Conservation (phyloP, 2,888 invertebrate genomes). For the Scaptomyza cyrtandrae region DNA sequence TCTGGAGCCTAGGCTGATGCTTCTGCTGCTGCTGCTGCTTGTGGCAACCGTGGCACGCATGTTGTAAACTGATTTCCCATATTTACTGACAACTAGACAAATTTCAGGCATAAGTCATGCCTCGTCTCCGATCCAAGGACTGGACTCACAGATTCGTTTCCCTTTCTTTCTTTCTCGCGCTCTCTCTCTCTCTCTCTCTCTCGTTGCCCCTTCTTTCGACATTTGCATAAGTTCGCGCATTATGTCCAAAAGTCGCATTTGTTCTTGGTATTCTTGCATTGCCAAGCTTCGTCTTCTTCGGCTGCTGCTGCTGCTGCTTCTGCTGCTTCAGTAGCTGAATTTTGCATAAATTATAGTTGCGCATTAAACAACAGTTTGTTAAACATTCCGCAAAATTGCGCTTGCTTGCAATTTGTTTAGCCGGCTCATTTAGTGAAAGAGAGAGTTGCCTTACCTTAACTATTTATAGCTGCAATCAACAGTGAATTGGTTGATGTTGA, state of each 20-base stretch:
- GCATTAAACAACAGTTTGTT: conserved; percentile 74
- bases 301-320: conserved; percentile 4
- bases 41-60: conserved; percentile 71
- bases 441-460: conserved; percentile 62
- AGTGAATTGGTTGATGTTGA: neutral
- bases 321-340: conserved; percentile 25
- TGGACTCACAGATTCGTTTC: conserved; percentile 27
- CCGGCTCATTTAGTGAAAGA: conserved; percentile 68
- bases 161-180: neutral
- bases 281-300: conserved; percentile 2
- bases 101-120: conserved; percentile 84
- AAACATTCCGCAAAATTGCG: conserved; percentile 66
- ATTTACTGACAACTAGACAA: conserved; percentile 85
- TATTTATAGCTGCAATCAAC: conserved; percentile 28
- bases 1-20: conserved; percentile 9
- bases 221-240: conserved; percentile 82
- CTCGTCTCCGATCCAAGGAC: conserved; percentile 60
- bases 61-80: conserved; percentile 84
- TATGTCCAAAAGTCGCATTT: conserved; percentile 81
- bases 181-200: neutral
- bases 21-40: conserved; percentile 8
- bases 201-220: conserved; percentile 1
- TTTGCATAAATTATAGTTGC: conserved; percentile 70
- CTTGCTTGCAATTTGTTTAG: conserved; percentile 70
- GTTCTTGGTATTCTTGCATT: conserved; percentile 65